These are phyloP conservation scores for Elephas maximus DNA, from an alignment of 2,113 vertebrate genomes.

Conservation along the genomic window DNA sequence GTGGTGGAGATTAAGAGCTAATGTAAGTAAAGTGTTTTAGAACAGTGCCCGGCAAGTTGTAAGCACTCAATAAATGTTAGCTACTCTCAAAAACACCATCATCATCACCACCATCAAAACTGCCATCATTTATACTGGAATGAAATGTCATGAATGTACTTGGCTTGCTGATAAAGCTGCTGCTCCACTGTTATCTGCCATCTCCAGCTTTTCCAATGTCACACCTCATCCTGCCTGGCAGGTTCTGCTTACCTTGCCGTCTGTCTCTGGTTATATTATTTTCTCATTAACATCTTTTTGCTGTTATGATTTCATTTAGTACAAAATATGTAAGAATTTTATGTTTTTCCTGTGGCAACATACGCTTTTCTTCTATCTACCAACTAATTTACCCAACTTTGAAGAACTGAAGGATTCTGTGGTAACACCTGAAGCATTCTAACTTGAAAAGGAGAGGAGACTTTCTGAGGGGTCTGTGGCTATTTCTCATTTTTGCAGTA, in stretches of 20 bases:
- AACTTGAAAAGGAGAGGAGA: neutral
- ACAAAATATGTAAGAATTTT: constrained; percentile 4
- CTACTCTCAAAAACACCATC: neutral
- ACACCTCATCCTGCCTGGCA: neutral
- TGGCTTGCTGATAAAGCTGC: neutral
- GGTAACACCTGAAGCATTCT: neutral
- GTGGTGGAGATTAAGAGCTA: neutral
- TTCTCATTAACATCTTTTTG: neutral
- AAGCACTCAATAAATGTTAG: neutral
- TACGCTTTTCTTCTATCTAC: neutral
- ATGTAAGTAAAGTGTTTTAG: no score
- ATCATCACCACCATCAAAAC: no score
- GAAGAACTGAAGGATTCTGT: neutral
- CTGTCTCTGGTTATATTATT: neutral
- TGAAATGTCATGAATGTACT: fast-evolving
- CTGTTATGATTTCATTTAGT: constrained; percentile 29
- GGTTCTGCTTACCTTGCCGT: neutral
- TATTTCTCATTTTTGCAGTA: neutral
- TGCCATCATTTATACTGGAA: neutral
- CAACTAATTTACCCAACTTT: neutral
- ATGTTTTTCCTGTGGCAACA: neutral
- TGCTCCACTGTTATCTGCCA: neutral
- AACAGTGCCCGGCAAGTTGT: no score
- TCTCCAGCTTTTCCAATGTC: neutral
- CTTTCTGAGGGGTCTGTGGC: fast-evolving